phyloP scores from a whole-genome alignment of 2,888 invertebrate genomes.

The Brenthis hecate region DNA sequence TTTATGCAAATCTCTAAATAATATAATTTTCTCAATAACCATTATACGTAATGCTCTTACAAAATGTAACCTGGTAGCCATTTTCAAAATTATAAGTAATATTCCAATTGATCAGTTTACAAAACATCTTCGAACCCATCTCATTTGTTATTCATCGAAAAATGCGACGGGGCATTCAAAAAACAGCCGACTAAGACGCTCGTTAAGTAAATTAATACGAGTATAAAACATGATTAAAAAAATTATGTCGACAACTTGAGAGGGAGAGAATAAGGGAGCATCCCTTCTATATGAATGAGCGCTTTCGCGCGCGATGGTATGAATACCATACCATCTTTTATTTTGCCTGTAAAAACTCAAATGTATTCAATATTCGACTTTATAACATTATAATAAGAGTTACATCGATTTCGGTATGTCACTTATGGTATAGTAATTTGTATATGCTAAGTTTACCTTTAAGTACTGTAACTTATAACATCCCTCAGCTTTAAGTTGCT shows the following conservation, averaged over 20 bases:
- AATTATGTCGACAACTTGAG: constrained; percentile 71
- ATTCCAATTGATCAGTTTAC: constrained; percentile 57
- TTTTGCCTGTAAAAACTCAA: constrained; percentile 36
- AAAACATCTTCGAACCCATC: constrained; percentile 52
- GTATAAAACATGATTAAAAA: constrained; percentile 82
- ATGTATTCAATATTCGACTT: constrained; percentile 42
- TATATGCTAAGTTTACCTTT: constrained; percentile 71
- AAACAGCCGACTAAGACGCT: constrained; percentile 65
- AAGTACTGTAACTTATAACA: constrained; percentile 79
- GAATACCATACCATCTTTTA: constrained; percentile 47
- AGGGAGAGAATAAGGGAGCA: constrained; percentile 60
- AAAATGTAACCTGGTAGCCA: constrained; percentile 15
- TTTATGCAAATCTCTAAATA: neutral
- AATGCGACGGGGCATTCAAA: constrained; percentile 63
- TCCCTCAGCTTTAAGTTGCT: constrained; percentile 71
- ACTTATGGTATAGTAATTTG: constrained; percentile 50
- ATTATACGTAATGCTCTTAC: neutral
- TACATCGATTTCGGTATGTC: constrained; percentile 29
- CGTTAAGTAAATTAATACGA: constrained; percentile 81
- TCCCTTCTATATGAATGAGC: constrained; percentile 68
- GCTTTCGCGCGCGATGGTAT: too few species aligned
- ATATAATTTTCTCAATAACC: neutral
- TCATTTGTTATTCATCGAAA: constrained; percentile 80
- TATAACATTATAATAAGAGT: constrained; percentile 38
- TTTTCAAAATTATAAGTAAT: constrained; percentile 48